Conservation (phyloP, 2,113 vertebrate genomes). For the Tyrannus savana region DNA sequence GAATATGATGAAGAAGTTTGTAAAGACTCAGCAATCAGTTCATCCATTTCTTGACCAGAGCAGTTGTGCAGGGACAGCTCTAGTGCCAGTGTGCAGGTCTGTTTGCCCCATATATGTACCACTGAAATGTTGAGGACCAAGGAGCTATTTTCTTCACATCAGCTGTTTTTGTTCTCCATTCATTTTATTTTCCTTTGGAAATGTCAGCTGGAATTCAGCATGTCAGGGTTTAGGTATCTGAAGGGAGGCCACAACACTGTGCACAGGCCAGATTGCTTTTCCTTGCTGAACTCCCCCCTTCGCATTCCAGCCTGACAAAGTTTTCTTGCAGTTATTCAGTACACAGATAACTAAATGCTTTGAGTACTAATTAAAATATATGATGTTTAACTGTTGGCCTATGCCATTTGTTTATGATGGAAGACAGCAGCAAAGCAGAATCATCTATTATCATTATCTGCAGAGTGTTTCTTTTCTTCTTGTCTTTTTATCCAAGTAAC, state of each 20-base stretch:
- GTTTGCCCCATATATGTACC: not conserved
- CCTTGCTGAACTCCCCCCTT: not conserved
- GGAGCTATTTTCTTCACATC: not conserved
- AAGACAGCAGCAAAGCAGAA: not conserved
- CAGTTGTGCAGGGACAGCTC: not conserved
- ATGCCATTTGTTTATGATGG: constrained; percentile 39
- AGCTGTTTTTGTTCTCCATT: not conserved
- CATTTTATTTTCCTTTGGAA: not conserved
- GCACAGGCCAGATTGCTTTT: constrained; percentile 13
- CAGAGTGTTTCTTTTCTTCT: constrained; percentile 2
- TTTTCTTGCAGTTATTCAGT: constrained; percentile 35
- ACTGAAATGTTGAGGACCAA: not conserved
- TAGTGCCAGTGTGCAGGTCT: not conserved
- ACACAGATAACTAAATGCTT: constrained; percentile 39
- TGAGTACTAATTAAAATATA: constrained; percentile 60
- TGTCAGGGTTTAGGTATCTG: not conserved
- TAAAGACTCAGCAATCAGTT: not conserved
- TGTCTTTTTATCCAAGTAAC: constrained; percentile 22
- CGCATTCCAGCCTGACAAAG: constrained; percentile 41
- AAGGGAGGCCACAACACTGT: not conserved
- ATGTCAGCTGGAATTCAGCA: constrained; percentile 2
- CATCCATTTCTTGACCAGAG: not conserved
- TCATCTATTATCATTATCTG: constrained; percentile 48
- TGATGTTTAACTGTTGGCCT: constrained; percentile 35
- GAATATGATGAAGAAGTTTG: not conserved